Evolutionary conservation across 2,113 vertebrate genomes (phyloP).

Genomic region (Lophius piscatorius): DNA sequence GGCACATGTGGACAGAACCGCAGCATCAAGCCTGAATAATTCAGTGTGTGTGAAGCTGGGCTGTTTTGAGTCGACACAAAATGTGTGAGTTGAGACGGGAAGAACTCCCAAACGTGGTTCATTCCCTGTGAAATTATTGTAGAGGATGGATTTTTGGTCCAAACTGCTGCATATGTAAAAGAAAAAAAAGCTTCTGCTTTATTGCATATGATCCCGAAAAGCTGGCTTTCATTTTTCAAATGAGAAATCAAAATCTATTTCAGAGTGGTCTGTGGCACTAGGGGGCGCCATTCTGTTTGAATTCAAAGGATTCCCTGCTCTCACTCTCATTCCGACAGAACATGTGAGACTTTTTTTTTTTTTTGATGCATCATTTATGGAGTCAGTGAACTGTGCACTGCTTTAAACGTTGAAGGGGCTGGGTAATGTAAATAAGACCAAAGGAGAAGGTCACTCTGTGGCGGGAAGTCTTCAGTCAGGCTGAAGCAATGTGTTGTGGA

Average conservation of each 20-base stretch:
- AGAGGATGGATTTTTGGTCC: too few species aligned
- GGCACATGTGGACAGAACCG: conserved; percentile 8
- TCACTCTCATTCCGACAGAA: too few species aligned
- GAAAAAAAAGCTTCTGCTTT: not conserved
- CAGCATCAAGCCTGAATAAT: conserved; percentile 52
- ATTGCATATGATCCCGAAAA: too few species aligned
- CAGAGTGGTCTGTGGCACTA: conserved; percentile 53
- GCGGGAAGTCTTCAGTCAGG: too few species aligned
- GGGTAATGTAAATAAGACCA: conserved; percentile 30
- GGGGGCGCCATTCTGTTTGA: conserved; percentile 77
- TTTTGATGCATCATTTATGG: conserved; percentile 68
- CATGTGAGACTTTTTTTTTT: too few species aligned
- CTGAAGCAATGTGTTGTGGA: not conserved
- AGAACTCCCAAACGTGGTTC: not conserved
- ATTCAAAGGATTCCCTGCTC: conserved; percentile 40
- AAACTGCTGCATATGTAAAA: not conserved
- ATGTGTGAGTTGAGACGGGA: conserved; percentile 17
- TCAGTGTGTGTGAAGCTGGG: conserved; percentile 18
- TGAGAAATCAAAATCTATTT: not conserved
- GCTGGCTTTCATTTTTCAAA: too few species aligned
- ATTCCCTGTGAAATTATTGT: not conserved
- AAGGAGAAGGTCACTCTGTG: too few species aligned
- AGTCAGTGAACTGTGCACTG: conserved; percentile 45
- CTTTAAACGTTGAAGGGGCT: conserved; percentile 52
- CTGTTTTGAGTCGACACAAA: conserved; percentile 10